A percentile compares a stretch with the other conserved stretches of the same genome.
Conservation (phyloP, 2,797 vertebrate genomes). For the Odontamblyopus rebecca region DNA sequence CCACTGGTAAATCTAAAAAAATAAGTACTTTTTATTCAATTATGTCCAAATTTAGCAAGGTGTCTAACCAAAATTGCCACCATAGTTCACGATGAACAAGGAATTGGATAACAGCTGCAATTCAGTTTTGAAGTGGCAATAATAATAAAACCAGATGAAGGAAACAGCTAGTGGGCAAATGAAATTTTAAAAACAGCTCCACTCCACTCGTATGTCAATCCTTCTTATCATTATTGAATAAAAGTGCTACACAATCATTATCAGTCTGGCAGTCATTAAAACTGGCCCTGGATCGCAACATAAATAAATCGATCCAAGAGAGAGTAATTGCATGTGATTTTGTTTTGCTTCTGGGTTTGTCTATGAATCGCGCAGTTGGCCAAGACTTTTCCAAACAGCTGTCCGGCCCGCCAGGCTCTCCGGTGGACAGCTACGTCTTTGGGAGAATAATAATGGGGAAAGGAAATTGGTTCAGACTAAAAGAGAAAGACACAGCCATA, state of each 20-base stretch:
- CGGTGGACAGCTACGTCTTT: constrained; percentile 24
- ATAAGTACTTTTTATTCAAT: not conserved
- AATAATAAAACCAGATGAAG: constrained; percentile 35
- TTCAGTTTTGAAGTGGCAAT: constrained; percentile 38
- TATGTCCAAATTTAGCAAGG: not conserved
- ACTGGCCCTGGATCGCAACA: constrained; percentile 25
- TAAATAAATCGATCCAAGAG: constrained; percentile 47
- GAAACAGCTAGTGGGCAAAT: constrained; percentile 35
- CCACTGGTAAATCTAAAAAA: not conserved
- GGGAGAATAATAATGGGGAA: constrained; percentile 42
- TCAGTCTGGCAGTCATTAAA: constrained; percentile 34
- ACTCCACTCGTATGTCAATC: constrained; percentile 50
- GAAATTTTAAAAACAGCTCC: constrained; percentile 41
- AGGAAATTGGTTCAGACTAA: constrained; percentile 45
- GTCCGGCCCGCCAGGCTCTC: constrained; percentile 41
- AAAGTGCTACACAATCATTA: constrained; percentile 42
- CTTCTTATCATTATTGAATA: constrained; percentile 51
- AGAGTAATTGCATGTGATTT: constrained; percentile 49
- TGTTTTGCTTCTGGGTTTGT: constrained; percentile 20
- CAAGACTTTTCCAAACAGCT: constrained; percentile 37
- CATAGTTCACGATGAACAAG: not conserved
- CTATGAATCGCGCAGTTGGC: constrained; percentile 36
- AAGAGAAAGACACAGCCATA: constrained; percentile 36
- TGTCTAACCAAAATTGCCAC: not conserved
- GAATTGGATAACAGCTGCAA: constrained; percentile 6